Conservation (phyloP, 2,888 invertebrate genomes). For the Aspidiotus rigidus region DNA sequence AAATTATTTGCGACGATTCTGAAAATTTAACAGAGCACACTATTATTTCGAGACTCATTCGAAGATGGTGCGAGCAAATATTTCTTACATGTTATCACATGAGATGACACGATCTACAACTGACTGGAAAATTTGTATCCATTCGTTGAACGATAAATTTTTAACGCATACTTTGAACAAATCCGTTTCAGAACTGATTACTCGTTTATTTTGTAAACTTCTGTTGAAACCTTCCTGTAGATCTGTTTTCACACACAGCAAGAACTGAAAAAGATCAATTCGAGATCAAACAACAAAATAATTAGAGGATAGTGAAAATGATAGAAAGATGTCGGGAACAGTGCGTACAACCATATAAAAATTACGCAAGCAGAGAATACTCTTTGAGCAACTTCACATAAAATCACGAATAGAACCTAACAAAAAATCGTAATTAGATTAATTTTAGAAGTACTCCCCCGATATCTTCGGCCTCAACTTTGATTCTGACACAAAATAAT, state of each 20-base stretch:
- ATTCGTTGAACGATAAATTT: slow-evolving; percentile 13
- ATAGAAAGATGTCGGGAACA: too few species aligned
- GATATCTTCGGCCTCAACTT: too few species aligned
- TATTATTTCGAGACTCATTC: not conserved
- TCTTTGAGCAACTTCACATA: too few species aligned
- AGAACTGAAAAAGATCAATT: slow-evolving; percentile 4
- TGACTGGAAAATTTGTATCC: slow-evolving; percentile 14
- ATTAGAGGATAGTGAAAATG: too few species aligned
- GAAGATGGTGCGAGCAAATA: too few species aligned
- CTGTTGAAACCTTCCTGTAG: slow-evolving; percentile 6
- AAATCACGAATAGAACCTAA: too few species aligned
- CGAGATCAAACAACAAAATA: too few species aligned
- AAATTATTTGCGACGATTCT: slow-evolving; percentile 17
- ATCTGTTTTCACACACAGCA: slow-evolving; percentile 4
- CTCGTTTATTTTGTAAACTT: slow-evolving; percentile 18
- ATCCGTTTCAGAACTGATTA: slow-evolving; percentile 15
- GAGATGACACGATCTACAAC: not conserved
- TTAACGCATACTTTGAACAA: slow-evolving; percentile 19
- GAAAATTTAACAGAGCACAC: not conserved
- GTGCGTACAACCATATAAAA: too few species aligned
- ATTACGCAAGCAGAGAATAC: too few species aligned
- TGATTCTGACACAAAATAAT: too few species aligned
- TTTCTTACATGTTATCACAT: not conserved
- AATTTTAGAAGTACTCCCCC: too few species aligned
- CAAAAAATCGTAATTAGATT: too few species aligned